phyloP scores from a whole-genome alignment of 2,888 invertebrate genomes.

The Pherbina coryleti region DNA sequence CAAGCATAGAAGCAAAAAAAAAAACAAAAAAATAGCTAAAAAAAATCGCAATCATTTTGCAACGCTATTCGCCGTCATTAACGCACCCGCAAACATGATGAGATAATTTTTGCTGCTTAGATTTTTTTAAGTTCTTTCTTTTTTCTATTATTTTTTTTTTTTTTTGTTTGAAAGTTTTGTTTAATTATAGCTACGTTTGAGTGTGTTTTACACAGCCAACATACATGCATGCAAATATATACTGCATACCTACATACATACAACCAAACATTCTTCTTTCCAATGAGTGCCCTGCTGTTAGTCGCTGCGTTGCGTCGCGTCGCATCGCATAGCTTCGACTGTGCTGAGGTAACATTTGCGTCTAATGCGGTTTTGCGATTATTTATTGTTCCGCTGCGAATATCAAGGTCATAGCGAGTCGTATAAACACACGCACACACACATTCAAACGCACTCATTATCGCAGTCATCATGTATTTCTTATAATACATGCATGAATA shows the following conservation, averaged over 20 bases:
- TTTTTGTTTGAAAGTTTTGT: neutral
- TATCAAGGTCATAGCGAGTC: constrained; percentile 63
- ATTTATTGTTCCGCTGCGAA: constrained; percentile 64
- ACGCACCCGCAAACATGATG: constrained; percentile 10
- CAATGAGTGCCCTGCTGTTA: constrained; percentile 19
- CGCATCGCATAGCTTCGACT: constrained; percentile 2
- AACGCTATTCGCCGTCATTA: neutral
- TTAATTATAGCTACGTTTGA: no score
- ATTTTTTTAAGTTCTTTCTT: neutral
- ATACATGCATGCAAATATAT: neutral
- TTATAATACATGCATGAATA: neutral
- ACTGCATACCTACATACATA: neutral
- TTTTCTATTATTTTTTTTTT: neutral
- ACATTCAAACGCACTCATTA: neutral
- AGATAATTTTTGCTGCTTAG: constrained; percentile 15
- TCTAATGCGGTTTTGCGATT: constrained; percentile 39
- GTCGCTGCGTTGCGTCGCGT: constrained; percentile 8
- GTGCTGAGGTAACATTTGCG: constrained; percentile 17
- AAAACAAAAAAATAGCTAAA: no score
- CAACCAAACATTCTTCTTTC: neutral
- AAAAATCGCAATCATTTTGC: neutral
- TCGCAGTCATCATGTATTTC: neutral
- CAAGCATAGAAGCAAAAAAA: no score
- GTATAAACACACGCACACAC: neutral
- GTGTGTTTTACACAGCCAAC: no score